Evolutionary conservation across 2,888 invertebrate species (phyloP), one percentile per base, ranked within the genome.

Genomic region (Exocentrus adspersus): DNA sequence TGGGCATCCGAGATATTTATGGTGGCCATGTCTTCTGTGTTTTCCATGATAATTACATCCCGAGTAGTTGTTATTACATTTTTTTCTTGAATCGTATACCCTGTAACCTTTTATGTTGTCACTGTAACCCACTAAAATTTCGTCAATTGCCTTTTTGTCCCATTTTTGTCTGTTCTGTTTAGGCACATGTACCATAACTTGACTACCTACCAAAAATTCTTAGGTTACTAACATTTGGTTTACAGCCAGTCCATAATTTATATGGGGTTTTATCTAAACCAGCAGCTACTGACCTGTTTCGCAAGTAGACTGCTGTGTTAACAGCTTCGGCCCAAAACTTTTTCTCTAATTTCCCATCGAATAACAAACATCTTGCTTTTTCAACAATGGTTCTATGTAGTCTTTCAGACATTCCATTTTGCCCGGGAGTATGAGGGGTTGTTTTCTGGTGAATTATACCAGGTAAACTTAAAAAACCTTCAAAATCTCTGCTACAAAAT

Each of bases 391-490:
- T 70, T 2, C 75, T 16, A 57, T 75, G 76, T 45, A 72, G 59
- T 16, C 74, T 17, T 64, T 73, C 70, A 16, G 60, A 42, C 17
- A 65, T 53, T 4, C 76, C 75, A 67, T 79, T 79, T 64, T 78
- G 78, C 54, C 78, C 66, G 9, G 78, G 76, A 4, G 60, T 64
- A 41, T 66, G 54, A 4, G 59, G 16, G n/a, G 53, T 62, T 4
- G 62, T 62, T 5, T 16, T 72, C 28, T 79, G 76, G 58, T 78
- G 76, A 0, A 73, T 32, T 9, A 80, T 80, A 3, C 77, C 79
- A 54, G 68, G 56, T 4, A 64, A 43, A 30, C 28, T 50, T 14
- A 75, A 52, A 56, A 62, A 72, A 37, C 68, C 63, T 30, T 74
- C 67, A 45, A 77, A 71, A n/a, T 67, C 46, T 37, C 10, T 43